A percentile compares a stretch with the other conserved stretches of the same genome.
Evolutionary conservation across 2,797 vertebrate species (phyloP).

Genomic region (Galagoides demidoff): DNA sequence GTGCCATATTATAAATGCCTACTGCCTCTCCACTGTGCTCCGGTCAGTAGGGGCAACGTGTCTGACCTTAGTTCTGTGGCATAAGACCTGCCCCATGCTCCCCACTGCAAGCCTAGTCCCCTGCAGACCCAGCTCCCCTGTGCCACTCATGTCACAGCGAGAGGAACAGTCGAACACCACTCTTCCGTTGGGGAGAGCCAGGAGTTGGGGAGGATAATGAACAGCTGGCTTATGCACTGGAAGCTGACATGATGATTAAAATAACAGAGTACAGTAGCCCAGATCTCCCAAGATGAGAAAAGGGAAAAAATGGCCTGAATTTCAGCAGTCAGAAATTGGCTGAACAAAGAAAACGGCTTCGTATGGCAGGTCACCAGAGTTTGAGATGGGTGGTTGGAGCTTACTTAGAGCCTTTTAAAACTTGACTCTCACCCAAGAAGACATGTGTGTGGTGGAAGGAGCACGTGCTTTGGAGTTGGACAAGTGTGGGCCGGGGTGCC

Average conservation of each 20-base stretch:
- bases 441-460: background rate
- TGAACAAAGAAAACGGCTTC: background rate
- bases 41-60: rapidly evolving
- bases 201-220: background rate
- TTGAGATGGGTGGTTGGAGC: background rate
- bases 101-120: rapidly evolving
- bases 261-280: background rate
- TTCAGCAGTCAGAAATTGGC: background rate
- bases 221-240: rapidly evolving
- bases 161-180: background rate
- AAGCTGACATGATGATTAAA: background rate
- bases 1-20: rapidly evolving
- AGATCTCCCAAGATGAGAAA: background rate
- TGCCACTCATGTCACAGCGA: rapidly evolving
- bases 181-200: background rate
- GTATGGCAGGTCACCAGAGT: background rate
- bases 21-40: rapidly evolving
- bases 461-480: background rate
- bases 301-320: background rate
- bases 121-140: background rate
- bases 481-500: rapidly evolving
- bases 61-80: background rate
- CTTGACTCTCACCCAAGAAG: background rate
- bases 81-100: background rate
- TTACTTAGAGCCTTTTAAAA: background rate